Percentiles rank a stretch among this genome's conserved stretches.
phyloP scores from a whole-genome alignment of 2,113 vertebrate species.

The Spea bombifrons region DNA sequence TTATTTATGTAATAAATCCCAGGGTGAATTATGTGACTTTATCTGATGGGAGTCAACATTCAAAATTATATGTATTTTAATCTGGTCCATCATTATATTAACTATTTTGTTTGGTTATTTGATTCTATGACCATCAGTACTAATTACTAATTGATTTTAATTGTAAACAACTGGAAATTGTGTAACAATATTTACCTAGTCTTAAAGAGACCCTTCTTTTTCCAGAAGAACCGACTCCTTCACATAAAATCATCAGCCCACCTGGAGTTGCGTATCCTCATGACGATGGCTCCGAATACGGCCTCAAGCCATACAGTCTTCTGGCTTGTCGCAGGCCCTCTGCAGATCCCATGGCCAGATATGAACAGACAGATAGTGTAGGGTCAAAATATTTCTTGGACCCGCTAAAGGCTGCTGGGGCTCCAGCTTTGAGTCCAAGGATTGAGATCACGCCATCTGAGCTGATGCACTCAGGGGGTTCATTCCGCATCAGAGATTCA shows the following conservation, averaged over 20 bases:
- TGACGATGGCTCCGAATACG: slow-evolving; percentile 80
- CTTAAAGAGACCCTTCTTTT: slow-evolving; percentile 81
- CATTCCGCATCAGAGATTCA: slow-evolving; percentile 73
- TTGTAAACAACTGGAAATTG: not conserved
- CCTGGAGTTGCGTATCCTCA: slow-evolving; percentile 78
- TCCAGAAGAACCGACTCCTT: slow-evolving; percentile 86
- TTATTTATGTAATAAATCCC: no score
- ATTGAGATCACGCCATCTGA: slow-evolving; percentile 97
- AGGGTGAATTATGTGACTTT: no score
- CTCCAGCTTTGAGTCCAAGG: slow-evolving; percentile 85
- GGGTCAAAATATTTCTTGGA: slow-evolving; percentile 80
- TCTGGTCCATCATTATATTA: not conserved
- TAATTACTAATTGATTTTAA: no score
- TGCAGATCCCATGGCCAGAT: slow-evolving; percentile 75
- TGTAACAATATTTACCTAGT: slow-evolving; percentile 67
- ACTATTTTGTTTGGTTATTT: not conserved
- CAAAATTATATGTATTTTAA: no score
- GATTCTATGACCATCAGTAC: no score
- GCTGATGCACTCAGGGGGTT: slow-evolving; percentile 81
- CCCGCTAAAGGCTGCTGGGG: slow-evolving; percentile 67
- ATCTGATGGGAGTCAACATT: no score
- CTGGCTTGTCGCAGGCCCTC: slow-evolving; percentile 66
- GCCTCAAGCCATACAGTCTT: slow-evolving; percentile 81
- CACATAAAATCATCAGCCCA: slow-evolving; percentile 83
- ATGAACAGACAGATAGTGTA: slow-evolving; percentile 78